Conservation (phyloP, 2,797 vertebrate species). For the Eurystomus glaucurus region DNA sequence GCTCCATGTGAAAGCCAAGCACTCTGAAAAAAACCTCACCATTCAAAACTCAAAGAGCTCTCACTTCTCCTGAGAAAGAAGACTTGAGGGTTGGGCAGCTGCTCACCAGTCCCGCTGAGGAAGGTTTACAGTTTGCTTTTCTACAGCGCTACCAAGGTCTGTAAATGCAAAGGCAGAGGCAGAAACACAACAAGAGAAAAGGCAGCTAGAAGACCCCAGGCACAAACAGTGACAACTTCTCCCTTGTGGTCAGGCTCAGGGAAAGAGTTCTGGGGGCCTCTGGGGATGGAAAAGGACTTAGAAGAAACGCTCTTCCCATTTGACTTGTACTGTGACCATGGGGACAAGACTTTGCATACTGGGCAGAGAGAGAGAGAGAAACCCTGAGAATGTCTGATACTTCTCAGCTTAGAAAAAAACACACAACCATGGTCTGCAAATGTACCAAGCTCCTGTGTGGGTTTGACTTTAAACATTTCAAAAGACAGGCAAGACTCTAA, state of each 20-base stretch:
- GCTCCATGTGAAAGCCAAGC: neutral
- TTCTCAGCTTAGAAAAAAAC: neutral
- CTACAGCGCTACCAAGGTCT: neutral
- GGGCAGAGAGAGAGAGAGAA: neutral
- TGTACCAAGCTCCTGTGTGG: neutral
- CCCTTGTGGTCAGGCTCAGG: neutral
- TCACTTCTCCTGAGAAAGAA: too few relatives aligned
- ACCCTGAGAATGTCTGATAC: neutral
- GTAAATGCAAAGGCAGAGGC: neutral
- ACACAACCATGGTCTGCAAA: neutral
- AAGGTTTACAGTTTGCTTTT: neutral
- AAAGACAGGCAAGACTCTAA: neutral
- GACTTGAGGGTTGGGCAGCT: neutral
- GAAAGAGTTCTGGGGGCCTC: neutral
- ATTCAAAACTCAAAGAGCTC: too few relatives aligned
- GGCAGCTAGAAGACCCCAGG: neutral
- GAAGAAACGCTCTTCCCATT: neutral
- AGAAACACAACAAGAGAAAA: neutral
- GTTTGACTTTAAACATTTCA: neutral
- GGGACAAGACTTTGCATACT: neutral
- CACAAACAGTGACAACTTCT: neutral
- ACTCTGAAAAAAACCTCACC: too few relatives aligned
- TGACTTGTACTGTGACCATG: neutral
- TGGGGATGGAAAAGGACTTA: neutral
- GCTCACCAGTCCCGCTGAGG: neutral